Evolutionary conservation across 2,113 vertebrate genomes (phyloP).

Genomic region (Pachycephala philippinensis): DNA sequence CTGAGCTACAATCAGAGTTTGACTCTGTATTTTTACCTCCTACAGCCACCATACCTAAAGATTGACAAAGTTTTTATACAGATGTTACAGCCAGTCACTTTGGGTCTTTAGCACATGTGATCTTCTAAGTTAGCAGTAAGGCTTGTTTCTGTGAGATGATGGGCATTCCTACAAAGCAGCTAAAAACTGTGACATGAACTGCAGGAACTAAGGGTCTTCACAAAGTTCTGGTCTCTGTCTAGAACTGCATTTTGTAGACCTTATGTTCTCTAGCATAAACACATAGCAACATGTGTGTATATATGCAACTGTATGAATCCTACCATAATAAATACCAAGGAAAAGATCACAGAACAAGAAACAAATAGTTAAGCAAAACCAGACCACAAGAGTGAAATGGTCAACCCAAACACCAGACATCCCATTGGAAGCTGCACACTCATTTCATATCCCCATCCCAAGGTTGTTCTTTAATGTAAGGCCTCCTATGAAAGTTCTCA

Average conservation of each 20-base stretch:
- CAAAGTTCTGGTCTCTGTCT: background rate
- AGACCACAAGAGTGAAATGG: background rate
- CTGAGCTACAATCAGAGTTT: background rate
- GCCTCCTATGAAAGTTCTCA: background rate
- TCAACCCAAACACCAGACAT: background rate
- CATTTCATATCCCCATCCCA: background rate
- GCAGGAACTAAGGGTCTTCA: background rate
- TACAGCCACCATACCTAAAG: background rate
- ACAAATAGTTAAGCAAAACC: background rate
- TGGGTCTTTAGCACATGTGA: accelerated
- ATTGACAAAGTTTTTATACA: background rate
- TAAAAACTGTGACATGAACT: background rate
- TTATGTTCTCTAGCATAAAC: background rate
- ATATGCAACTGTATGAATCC: background rate
- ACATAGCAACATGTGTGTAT: background rate
- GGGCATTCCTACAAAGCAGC: background rate
- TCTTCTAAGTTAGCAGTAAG: background rate
- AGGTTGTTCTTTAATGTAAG: background rate
- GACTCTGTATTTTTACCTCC: background rate
- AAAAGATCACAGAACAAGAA: background rate
- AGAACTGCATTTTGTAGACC: background rate
- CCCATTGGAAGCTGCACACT: background rate
- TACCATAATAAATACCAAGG: background rate
- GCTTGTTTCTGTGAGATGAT: background rate
- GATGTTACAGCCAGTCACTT: background rate